A percentile compares a stretch with the other conserved stretches of the same genome.
Evolutionary conservation across 2,888 invertebrate species (phyloP).

Genomic region (Netelia fuscicornis): DNA sequence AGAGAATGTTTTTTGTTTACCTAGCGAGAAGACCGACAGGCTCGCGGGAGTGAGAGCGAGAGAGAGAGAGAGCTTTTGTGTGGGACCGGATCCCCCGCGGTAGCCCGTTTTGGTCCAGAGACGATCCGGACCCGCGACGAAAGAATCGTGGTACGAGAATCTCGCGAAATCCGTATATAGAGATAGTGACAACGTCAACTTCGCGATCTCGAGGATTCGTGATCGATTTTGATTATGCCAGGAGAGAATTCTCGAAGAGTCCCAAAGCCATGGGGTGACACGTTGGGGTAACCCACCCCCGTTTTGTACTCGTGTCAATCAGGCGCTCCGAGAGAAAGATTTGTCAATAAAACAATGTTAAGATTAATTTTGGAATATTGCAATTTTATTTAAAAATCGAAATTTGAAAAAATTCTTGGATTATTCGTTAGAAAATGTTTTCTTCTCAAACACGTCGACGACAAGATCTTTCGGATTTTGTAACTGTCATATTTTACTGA

Average conservation of each 20-base stretch:
- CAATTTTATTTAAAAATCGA: neutral
- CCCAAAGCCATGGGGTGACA: neutral
- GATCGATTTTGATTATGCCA: neutral
- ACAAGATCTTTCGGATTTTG: too few species aligned
- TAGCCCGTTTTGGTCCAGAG: slow-evolving; percentile 17
- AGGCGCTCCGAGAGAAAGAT: neutral
- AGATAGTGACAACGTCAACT: neutral
- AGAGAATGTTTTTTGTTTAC: slow-evolving; percentile 48
- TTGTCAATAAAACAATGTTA: neutral
- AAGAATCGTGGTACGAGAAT: neutral
- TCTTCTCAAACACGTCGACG: too few species aligned
- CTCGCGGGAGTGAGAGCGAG: neutral
- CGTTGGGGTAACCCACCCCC: too few species aligned
- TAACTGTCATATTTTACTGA: too few species aligned
- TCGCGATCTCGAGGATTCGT: neutral
- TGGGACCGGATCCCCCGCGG: slow-evolving; percentile 24
- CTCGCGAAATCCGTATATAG: slow-evolving; percentile 6
- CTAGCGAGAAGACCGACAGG: neutral
- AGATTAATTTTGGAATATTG: neutral
- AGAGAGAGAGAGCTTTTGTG: slow-evolving; percentile 7
- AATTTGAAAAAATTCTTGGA: neutral
- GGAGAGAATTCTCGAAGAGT: neutral
- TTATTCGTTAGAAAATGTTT: neutral
- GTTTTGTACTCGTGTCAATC: neutral
- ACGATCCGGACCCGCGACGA: neutral